Evolutionary conservation across 1,140 invertebrate genomes (phyloP).

Genomic region (Caerostris darwini): DNA sequence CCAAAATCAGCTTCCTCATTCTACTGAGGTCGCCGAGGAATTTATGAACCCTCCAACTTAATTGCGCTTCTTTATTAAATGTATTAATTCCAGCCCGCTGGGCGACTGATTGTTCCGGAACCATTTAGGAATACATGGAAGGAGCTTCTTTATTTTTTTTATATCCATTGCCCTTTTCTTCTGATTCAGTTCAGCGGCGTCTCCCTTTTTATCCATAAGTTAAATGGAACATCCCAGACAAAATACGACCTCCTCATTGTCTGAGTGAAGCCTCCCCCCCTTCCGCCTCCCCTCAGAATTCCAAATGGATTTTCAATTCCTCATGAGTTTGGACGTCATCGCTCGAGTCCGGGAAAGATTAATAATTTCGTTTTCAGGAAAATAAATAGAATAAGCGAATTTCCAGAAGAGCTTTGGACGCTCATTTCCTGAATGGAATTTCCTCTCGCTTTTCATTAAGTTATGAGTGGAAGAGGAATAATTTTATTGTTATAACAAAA

Average conservation of each 20-base stretch:
- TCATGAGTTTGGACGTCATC: neutral
- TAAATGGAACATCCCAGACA: neutral
- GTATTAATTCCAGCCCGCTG: neutral
- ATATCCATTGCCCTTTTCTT: neutral
- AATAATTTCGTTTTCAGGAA: neutral
- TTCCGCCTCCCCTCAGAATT: neutral
- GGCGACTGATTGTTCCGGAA: neutral
- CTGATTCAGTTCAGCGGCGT: neutral
- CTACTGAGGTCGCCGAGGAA: neutral
- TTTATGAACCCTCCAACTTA: neutral
- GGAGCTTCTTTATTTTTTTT: neutral
- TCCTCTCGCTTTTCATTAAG: neutral
- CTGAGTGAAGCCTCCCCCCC: neutral
- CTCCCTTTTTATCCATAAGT: neutral
- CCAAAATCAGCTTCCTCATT: no score
- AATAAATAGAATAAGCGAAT: neutral
- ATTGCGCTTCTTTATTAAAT: slow-evolving; percentile 13
- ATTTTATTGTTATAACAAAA: neutral
- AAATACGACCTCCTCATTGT: slow-evolving; percentile 1
- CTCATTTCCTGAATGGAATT: neutral
- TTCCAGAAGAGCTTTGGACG: neutral
- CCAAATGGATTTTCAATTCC: slow-evolving; percentile 5
- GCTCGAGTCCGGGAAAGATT: neutral
- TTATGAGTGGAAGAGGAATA: neutral
- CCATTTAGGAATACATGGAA: neutral